Evolutionary conservation across 2,888 invertebrate genomes (phyloP).

Genomic region (Blera fallax): DNA sequence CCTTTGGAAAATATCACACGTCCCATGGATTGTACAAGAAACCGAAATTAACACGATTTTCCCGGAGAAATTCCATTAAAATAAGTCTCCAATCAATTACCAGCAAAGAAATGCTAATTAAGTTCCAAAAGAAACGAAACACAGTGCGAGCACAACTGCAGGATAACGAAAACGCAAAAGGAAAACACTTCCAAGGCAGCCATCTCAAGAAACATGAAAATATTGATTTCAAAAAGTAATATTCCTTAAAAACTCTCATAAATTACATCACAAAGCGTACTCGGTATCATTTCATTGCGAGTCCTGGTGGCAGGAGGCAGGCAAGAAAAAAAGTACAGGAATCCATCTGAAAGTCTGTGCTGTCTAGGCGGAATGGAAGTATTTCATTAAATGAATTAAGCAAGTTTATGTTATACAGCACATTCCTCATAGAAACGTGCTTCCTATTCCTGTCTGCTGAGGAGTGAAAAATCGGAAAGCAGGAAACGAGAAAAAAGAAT

Average conservation of each 20-base stretch:
- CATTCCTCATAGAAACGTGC: background rate
- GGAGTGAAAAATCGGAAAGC: background rate
- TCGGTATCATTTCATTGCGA: background rate
- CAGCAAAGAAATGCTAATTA: no score
- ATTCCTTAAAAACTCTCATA: background rate
- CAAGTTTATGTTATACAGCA: background rate
- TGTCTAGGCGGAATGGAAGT: background rate
- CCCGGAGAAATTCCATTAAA: no score
- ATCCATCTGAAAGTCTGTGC: background rate
- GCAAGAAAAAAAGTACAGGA: background rate
- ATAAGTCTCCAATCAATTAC: no score
- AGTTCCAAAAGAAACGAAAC: no score
- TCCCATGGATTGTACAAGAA: no score
- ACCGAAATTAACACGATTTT: no score
- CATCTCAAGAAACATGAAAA: background rate
- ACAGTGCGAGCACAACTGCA: no score
- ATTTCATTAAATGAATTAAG: constrained; percentile 24
- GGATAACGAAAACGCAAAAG: no score
- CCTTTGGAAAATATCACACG: no score
- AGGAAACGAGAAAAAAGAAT: background rate
- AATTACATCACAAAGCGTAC: background rate
- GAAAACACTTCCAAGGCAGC: background rate
- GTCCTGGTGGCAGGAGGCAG: background rate
- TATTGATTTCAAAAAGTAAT: background rate
- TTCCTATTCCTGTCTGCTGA: background rate